Evolutionary conservation across 2,888 invertebrate genomes (phyloP), one percentile per base, ranked within the genome.

Genomic region (Priocnemis perturbator): DNA sequence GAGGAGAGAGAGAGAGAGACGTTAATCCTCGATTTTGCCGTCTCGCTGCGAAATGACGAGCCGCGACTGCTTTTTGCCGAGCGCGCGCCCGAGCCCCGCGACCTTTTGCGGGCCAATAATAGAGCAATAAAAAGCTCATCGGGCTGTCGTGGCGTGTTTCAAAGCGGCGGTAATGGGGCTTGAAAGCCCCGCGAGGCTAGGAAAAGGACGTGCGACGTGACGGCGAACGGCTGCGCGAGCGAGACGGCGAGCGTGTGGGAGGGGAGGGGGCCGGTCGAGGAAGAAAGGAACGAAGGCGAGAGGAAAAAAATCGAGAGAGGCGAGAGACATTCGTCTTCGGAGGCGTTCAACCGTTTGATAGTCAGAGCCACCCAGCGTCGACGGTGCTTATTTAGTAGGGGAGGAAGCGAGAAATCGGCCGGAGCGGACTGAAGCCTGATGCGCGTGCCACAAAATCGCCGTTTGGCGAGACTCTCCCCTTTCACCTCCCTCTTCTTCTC

Each of bases 161-260:
- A 87, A 88, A 87, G 86, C 80, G 81, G 67, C 69, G 84, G 85
- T 87, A 87, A 88, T 87, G 87, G 83, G 82, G 86, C 87, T 83
- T 85, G 83, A 84, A 86, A 80, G 83, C 82, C 79, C 78, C 69
- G 74, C 76, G 74, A 72, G 73, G 60, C 68, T 74, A 71, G 74
- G 71, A 73, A 73, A 78, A 45, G 60, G 60, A 53, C 55, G 52
- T 53, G 64, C 37, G 72, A 55, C 69, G 70, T 69, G 64, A 73
- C 60, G 69, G n/a, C 63, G 67, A 71, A 67, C 60, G 69, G 67
- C 45, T 61, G 64, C 67, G 69, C 71, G 61, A 64, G 64, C 56
- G 57, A 52, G 19, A 5, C 50, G 55, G 59, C 58, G 69, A 66
- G 58, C 58, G 21, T 60, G 67, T n/a, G 52, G 53, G 64, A 64